These are phyloP conservation scores for Homalodisca vitripennis DNA, from an alignment of 1,140 invertebrate species.

Conservation along the genomic window DNA sequence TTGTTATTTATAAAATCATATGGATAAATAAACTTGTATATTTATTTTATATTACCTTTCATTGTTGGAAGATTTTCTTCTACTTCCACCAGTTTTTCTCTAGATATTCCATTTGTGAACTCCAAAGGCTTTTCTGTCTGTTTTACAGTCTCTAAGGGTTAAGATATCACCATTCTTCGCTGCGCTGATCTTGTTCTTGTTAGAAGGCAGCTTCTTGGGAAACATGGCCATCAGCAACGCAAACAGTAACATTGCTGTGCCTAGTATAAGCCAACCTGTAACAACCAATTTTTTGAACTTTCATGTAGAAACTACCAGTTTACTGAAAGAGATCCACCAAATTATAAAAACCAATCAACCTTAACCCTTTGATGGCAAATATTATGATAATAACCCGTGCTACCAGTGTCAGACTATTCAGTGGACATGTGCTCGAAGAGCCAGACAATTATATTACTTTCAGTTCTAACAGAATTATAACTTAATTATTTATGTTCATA, in stretches of 20 bases:
- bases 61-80: constrained; percentile 25
- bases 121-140: neutral
- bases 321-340: too few species aligned
- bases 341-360: too few species aligned
- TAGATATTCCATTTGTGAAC: constrained; percentile 13
- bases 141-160: constrained; percentile 3
- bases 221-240: constrained; percentile 59
- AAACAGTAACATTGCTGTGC: constrained; percentile 56
- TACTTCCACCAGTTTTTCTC: constrained; percentile 24
- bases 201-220: constrained; percentile 54
- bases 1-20: neutral
- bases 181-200: constrained; percentile 36
- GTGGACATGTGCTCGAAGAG: too few species aligned
- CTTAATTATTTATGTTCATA: too few species aligned
- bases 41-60: constrained; percentile 32
- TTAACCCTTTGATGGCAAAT: too few species aligned
- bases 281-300: neutral
- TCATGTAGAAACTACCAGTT: too few species aligned
- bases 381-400: too few species aligned
- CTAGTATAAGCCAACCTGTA: constrained; percentile 60
- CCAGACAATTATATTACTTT: too few species aligned
- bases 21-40: neutral
- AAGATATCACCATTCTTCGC: constrained; percentile 13
- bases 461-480: too few species aligned
- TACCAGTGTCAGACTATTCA: too few species aligned